These are phyloP conservation scores for Ianthella basta DNA, from an alignment of 37 sponge, comb jelly and placozoan genomes.

Conservation along the genomic window DNA sequence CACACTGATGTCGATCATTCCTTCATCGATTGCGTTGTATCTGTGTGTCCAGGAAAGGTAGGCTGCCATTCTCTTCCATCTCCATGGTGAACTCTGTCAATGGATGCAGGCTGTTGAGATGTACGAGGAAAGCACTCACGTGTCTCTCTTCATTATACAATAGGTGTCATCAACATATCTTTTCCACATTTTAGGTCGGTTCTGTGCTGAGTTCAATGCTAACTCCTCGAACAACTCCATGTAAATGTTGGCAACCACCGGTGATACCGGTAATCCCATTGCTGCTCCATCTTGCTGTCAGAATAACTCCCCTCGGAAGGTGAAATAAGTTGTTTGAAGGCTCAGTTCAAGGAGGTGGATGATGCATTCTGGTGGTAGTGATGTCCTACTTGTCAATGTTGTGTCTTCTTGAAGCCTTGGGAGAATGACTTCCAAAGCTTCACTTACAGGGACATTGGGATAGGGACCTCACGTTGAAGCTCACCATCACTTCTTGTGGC, in stretches of 20 bases:
- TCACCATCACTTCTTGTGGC: too few relatives aligned
- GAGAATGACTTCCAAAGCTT: not conserved
- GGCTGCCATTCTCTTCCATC: not conserved
- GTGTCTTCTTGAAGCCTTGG: not conserved
- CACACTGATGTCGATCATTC: not conserved
- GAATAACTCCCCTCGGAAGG: not conserved
- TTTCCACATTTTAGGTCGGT: not conserved
- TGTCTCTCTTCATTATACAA: conserved; percentile 7
- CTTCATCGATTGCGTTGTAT: not conserved
- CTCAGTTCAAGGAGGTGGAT: conserved; percentile 30
- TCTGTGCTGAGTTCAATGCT: not conserved
- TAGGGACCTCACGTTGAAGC: too few relatives aligned
- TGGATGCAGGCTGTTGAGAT: not conserved
- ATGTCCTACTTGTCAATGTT: not conserved
- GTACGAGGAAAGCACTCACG: not conserved
- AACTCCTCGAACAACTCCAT: conserved; percentile 27
- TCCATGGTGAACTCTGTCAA: conserved; percentile 7
- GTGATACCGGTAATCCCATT: conserved; percentile 39
- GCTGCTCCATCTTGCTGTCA: conserved; percentile 25
- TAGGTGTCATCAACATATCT: conserved; percentile 31
- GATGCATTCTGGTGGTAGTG: not conserved
- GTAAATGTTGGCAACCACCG: conserved; percentile 29
- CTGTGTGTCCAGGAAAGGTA: not conserved
- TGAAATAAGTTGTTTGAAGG: conserved; percentile 29
- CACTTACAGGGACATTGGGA: not conserved